These are phyloP conservation scores for Arizona elegans DNA, from an alignment of 2,113 vertebrate genomes.

Conservation along the genomic window DNA sequence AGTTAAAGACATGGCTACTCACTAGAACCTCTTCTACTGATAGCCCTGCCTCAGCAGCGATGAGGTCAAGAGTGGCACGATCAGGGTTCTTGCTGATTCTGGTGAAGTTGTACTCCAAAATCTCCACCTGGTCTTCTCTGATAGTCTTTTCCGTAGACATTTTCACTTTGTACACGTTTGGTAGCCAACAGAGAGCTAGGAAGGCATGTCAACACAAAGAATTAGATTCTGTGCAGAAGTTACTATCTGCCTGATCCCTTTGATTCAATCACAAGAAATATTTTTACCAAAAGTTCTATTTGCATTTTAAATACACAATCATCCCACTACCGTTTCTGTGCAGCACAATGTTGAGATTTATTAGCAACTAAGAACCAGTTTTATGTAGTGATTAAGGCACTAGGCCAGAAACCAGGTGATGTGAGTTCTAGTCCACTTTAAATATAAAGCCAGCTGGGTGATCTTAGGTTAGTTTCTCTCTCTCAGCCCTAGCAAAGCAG, in stretches of 20 bases:
- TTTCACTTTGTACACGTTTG: conserved; percentile 18
- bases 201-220: not conserved
- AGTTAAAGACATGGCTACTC: conserved; percentile 30
- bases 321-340: not conserved
- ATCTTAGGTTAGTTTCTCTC: not conserved
- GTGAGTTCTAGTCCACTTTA: not conserved
- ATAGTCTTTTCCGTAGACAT: conserved; percentile 59
- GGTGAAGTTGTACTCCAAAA: conserved; percentile 75
- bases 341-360: not conserved
- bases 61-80: conserved; percentile 71
- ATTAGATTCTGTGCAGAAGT: not conserved
- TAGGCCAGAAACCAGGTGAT: not conserved
- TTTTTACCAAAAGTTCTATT: not conserved
- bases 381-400: not conserved
- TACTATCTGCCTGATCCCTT: not conserved
- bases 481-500: not conserved
- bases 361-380: not conserved
- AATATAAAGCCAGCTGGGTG: not conserved
- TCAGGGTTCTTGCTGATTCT: conserved; percentile 76
- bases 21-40: conserved; percentile 74
- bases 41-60: conserved; percentile 71
- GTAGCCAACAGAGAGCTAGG: conserved; percentile 24
- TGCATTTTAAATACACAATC: not conserved
- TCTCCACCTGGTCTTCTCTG: conserved; percentile 74
- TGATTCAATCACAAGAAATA: not conserved